Evolutionary conservation across 1,140 invertebrate species (phyloP), one percentile per base, ranked within the genome.

Genomic region (Euura lappo): DNA sequence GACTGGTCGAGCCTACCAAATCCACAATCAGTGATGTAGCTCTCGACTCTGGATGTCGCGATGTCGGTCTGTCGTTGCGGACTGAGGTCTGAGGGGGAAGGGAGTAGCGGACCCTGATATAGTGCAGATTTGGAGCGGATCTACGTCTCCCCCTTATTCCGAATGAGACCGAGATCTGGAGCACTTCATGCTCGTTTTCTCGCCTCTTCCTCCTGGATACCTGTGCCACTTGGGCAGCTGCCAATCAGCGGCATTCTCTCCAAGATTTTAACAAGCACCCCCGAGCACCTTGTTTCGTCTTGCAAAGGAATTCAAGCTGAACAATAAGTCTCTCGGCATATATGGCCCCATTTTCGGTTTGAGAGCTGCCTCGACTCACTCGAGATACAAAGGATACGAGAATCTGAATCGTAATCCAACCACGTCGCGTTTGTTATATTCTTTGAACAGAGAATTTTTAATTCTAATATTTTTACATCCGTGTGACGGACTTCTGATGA

Each of bases 311-410:
- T 60, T 60, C 3, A 60, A 5, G 51, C 51, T 60, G 51, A 28
- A 28, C 51, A 60, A n/a, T n/a, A 3, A 60, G 51, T 28, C 28
- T 28, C 28, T 28, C 28, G 0, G 28, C 28, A 28, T 28, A 28
- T 1, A 1, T 1, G 28, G 28, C 28, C 28, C 28, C 28, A 28
- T 28, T 28, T 28, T 28, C 28, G 28, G 28, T 28, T 28, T 28
- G 28, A 28, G 28, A 28, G 28, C 28, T 28, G 28, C 28, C 28
- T 28, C 28, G 28, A 28, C 28, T 28, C 28, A 28, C 28, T 71
- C 68, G 71, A 65, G 71, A 65, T n/a, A 65, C 28, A 2, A 65
- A 3, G 42, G 46, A 70, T 44, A n/a, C 68, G 13, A 70, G 28
- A 28, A 28, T 28, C 28, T 28, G 28, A 28, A 28, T 70, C 43